phyloP scores from a whole-genome alignment of 2,113 vertebrate species.

The Xiphophorus maculatus region DNA sequence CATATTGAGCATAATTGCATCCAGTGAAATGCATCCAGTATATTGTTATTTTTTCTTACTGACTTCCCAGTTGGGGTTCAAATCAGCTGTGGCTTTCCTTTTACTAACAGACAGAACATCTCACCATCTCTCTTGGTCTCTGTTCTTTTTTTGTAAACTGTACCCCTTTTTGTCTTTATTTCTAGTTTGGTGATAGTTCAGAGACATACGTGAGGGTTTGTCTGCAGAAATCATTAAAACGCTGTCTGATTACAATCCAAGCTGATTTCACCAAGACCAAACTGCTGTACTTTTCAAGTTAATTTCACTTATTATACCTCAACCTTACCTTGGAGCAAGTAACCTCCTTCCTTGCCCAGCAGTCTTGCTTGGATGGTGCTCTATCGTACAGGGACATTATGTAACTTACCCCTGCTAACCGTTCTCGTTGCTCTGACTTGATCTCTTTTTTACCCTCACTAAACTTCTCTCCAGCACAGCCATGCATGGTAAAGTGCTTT shows the following conservation, averaged over 20 bases:
- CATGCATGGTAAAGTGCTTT: slow-evolving; percentile 41
- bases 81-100: slow-evolving; percentile 61
- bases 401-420: slow-evolving; percentile 76
- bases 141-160: not conserved
- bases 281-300: slow-evolving; percentile 14
- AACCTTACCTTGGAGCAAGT: slow-evolving; percentile 19
- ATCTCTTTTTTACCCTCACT: slow-evolving; percentile 51
- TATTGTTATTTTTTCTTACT: slow-evolving; percentile 58
- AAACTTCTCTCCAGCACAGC: slow-evolving; percentile 35
- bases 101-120: slow-evolving; percentile 37
- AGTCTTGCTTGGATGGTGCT: slow-evolving; percentile 49
- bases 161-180: not conserved
- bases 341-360: slow-evolving; percentile 9
- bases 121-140: slow-evolving; percentile 27
- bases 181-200: slow-evolving; percentile 14
- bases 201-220: slow-evolving; percentile 10
- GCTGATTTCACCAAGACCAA: slow-evolving; percentile 4
- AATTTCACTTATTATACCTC: slow-evolving; percentile 16
- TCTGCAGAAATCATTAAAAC: slow-evolving; percentile 38
- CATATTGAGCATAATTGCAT: slow-evolving; percentile 74
- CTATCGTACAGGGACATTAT: slow-evolving; percentile 74
- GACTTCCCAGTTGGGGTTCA: slow-evolving; percentile 62
- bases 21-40: slow-evolving; percentile 71
- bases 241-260: slow-evolving; percentile 16
- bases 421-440: slow-evolving; percentile 61